Evolutionary conservation across 2,888 invertebrate species (phyloP).

Genomic region (Hydraecia micacea): DNA sequence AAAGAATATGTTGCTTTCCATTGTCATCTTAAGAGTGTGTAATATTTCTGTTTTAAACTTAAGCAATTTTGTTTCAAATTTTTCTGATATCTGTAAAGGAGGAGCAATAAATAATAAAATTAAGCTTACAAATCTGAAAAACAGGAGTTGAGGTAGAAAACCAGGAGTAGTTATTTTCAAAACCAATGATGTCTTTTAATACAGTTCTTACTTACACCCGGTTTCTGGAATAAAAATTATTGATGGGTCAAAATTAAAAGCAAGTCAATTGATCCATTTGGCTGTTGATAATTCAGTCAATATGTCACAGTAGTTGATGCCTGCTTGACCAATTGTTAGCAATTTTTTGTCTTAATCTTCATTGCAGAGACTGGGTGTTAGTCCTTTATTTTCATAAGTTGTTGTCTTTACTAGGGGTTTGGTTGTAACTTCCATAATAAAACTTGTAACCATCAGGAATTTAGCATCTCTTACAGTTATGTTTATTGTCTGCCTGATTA

Average conservation of each 20-base stretch:
- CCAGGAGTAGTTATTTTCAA: neutral
- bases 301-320: neutral
- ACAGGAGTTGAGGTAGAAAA: neutral
- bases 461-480: neutral
- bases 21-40: conserved; percentile 78
- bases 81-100: conserved; percentile 85
- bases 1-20: conserved; percentile 84
- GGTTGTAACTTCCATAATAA: too few relatives aligned
- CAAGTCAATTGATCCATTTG: neutral
- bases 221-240: neutral
- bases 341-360: neutral
- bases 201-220: too few relatives aligned
- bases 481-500: neutral
- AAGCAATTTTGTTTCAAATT: conserved; percentile 82
- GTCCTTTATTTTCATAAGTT: neutral
- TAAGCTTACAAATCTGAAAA: neutral
- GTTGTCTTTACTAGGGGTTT: too few relatives aligned
- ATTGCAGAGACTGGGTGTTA: too few relatives aligned
- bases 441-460: too few relatives aligned
- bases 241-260: neutral
- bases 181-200: too few relatives aligned
- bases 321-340: neutral
- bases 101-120: conserved; percentile 1
- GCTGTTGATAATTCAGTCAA: neutral
- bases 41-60: conserved; percentile 84